A percentile compares a stretch with the other conserved stretches of the same genome.
phyloP scores from a whole-genome alignment of 2,113 vertebrate genomes.

The Psophia crepitans region DNA sequence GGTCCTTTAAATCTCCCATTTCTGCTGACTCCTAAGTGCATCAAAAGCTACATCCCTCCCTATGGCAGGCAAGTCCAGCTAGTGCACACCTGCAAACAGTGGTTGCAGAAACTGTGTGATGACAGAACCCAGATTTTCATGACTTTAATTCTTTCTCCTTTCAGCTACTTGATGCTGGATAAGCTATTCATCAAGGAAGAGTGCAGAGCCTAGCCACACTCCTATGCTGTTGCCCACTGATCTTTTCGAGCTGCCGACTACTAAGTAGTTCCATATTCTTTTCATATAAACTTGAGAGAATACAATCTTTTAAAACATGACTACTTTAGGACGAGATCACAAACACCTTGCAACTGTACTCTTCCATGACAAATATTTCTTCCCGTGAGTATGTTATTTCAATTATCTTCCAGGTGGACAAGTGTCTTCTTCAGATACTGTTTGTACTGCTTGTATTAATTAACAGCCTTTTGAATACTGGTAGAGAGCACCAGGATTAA shows the following conservation, averaged over 20 bases:
- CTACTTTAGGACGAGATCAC: background rate
- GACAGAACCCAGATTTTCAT: background rate
- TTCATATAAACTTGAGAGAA: background rate
- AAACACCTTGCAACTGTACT: background rate
- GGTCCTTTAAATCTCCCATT: background rate
- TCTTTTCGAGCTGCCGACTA: background rate
- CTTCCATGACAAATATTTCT: background rate
- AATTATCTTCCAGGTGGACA: background rate
- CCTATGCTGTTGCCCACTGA: background rate
- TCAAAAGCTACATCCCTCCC: background rate
- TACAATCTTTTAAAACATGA: rapidly evolving
- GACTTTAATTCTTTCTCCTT: background rate
- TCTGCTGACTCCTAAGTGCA: background rate
- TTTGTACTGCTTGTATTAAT: background rate
- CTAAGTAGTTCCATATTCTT: background rate
- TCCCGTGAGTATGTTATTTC: background rate
- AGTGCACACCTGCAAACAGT: background rate
- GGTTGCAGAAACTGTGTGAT: background rate
- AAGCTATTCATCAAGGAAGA: background rate
- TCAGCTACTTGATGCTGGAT: background rate
- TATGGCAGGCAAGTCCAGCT: background rate
- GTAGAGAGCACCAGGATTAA: background rate
- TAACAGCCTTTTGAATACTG: background rate
- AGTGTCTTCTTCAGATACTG: background rate
- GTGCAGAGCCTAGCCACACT: background rate